Conservation (phyloP, 92 coral and sea anemone species). For the Porites lobata region DNA sequence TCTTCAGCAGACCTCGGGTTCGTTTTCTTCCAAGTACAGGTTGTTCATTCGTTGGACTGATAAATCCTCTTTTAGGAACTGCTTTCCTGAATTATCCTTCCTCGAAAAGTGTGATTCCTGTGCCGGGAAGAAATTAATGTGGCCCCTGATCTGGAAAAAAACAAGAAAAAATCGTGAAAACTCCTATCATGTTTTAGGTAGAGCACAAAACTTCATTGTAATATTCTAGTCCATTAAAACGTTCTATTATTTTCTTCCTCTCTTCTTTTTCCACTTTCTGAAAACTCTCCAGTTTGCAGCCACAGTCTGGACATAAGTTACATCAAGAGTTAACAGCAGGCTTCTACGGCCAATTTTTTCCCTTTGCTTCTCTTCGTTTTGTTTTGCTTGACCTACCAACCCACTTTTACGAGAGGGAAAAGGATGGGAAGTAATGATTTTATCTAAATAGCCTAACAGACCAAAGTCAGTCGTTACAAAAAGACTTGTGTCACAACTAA, state of each 20-base stretch:
- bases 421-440: too few species aligned
- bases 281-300: slow-evolving; percentile 5
- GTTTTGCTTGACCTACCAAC: too few species aligned
- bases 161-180: neutral
- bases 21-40: slow-evolving; percentile 18
- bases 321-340: too few species aligned
- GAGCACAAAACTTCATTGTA: neutral
- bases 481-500: too few species aligned
- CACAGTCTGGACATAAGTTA: slow-evolving; percentile 26
- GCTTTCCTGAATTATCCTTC: neutral
- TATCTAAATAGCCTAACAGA: too few species aligned
- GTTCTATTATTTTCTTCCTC: slow-evolving; percentile 2
- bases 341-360: too few species aligned
- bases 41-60: slow-evolving; percentile 13
- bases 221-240: slow-evolving; percentile 1
- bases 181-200: neutral
- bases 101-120: slow-evolving; percentile 35
- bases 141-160: slow-evolving; percentile 25
- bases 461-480: too few species aligned
- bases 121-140: slow-evolving; percentile 25
- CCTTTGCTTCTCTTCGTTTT: too few species aligned
- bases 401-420: too few species aligned
- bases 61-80: neutral
- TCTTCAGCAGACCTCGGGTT: slow-evolving; percentile 25
- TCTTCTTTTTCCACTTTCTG: neutral